Evolutionary conservation across 2,797 vertebrate genomes (phyloP).

Genomic region (Epinephelus awoara): DNA sequence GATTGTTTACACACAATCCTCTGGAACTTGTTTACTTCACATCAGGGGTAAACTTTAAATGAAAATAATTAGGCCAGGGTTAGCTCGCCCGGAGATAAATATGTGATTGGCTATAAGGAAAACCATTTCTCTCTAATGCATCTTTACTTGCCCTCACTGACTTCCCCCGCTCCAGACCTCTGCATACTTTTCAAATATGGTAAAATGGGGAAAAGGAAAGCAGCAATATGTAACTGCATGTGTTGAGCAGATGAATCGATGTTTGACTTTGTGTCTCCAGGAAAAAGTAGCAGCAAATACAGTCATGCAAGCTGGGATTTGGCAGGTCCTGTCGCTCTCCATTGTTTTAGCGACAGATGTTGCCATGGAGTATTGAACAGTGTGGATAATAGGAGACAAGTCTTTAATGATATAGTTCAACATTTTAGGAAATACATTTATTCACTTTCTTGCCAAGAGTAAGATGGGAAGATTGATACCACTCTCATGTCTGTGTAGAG

Average conservation of each 20-base stretch:
- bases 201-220: slow-evolving; percentile 53
- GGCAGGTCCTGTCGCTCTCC: slow-evolving; percentile 43
- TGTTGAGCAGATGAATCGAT: slow-evolving; percentile 76
- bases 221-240: slow-evolving; percentile 66
- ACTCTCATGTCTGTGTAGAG: neutral
- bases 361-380: slow-evolving; percentile 23
- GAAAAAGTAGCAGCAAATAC: slow-evolving; percentile 70
- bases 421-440: neutral
- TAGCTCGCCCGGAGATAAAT: slow-evolving; percentile 24
- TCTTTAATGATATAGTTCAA: neutral
- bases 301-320: slow-evolving; percentile 42
- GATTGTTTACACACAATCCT: slow-evolving; percentile 44
- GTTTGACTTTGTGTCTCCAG: slow-evolving; percentile 65
- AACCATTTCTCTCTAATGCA: slow-evolving; percentile 22
- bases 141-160: neutral
- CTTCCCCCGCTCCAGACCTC: slow-evolving; percentile 3
- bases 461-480: neutral
- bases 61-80: slow-evolving; percentile 46
- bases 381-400: slow-evolving; percentile 17
- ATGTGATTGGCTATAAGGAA: slow-evolving; percentile 20
- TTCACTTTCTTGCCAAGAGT: neutral
- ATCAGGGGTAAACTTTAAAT: slow-evolving; percentile 43
- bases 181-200: slow-evolving; percentile 32
- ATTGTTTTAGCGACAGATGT: slow-evolving; percentile 56
- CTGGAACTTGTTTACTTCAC: slow-evolving; percentile 61